phyloP scores from a whole-genome alignment of 2,113 vertebrate species.

The Brienomyrus longianalis region DNA sequence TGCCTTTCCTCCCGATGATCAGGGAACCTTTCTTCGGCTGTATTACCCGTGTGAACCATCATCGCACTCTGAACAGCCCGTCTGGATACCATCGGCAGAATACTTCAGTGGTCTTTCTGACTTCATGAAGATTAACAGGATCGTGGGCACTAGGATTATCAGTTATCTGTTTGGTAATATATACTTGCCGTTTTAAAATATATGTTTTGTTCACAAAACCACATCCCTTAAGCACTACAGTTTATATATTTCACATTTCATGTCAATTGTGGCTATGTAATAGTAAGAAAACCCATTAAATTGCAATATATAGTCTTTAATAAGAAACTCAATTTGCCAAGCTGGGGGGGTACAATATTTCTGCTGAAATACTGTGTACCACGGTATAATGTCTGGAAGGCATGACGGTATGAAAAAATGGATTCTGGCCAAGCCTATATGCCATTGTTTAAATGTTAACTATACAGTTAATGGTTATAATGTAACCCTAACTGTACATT shows the following conservation, averaged over 20 bases:
- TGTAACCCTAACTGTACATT: not conserved
- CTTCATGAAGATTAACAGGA: conserved; percentile 75
- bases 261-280: not conserved
- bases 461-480: not conserved
- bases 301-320: not conserved
- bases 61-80: conserved; percentile 50
- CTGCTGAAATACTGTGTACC: not conserved
- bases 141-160: conserved; percentile 65
- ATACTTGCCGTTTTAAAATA: not conserved
- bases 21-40: conserved; percentile 84
- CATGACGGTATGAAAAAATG: not conserved
- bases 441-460: not conserved
- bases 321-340: not conserved
- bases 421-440: not conserved
- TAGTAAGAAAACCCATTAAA: not conserved
- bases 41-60: conserved; percentile 77
- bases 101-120: conserved; percentile 83
- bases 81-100: conserved; percentile 80
- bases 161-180: conserved; percentile 74
- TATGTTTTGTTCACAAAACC: not conserved
- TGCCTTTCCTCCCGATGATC: conserved; percentile 3
- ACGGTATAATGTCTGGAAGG: not conserved
- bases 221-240: not conserved
- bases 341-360: not conserved
- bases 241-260: not conserved